phyloP scores from a whole-genome alignment of 2,888 invertebrate species.

The Peribatodes rhomboidaria region DNA sequence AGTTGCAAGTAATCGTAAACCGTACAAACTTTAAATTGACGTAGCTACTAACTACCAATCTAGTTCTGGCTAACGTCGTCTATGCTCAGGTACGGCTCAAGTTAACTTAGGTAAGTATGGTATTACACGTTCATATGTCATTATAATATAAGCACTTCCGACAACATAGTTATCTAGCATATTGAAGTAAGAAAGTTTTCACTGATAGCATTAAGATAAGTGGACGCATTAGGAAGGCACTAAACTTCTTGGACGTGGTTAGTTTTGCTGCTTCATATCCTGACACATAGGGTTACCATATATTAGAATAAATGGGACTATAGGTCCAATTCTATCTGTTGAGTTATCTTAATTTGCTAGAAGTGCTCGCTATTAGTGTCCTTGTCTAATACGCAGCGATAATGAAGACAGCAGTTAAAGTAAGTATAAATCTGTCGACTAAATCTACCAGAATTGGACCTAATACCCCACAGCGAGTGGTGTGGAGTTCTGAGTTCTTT shows the following conservation, averaged over 20 bases:
- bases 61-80: no score
- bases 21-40: no score
- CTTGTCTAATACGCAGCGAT: not conserved
- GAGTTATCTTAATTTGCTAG: no score
- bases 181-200: conserved; percentile 59
- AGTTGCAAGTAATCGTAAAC: no score
- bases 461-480: no score
- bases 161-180: conserved; percentile 51
- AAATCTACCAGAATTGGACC: no score
- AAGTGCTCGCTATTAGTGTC: no score
- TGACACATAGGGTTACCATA: conserved; percentile 28
- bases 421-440: no score
- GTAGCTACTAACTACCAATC: no score
- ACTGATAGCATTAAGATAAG: conserved; percentile 65
- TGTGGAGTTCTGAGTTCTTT: no score
- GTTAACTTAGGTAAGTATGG: conserved; percentile 29
- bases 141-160: conserved; percentile 42
- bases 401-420: no score
- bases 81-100: conserved; percentile 12
- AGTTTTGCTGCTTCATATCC: conserved; percentile 57
- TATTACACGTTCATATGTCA: conserved; percentile 42
- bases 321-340: not conserved
- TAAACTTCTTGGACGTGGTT: conserved; percentile 58
- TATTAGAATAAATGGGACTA: not conserved
- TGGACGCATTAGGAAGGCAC: conserved; percentile 63